Evolutionary conservation across 1,140 invertebrate species (phyloP).

Genomic region (Cydia fagiglandana): DNA sequence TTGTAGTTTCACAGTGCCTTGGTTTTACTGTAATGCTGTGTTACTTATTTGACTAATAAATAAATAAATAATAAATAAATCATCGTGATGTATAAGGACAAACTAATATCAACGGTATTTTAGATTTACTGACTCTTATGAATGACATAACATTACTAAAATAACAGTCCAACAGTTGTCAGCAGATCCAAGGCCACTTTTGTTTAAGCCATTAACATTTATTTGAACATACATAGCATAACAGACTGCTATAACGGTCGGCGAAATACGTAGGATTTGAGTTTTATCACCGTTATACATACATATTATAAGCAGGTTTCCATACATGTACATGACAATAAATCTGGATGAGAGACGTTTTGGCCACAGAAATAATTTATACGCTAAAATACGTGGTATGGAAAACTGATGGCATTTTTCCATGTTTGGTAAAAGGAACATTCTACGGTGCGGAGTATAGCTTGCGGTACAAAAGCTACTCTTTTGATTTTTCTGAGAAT

Average conservation of each 20-base stretch:
- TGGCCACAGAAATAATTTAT: neutral
- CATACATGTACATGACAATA: neutral
- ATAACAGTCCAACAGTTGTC: neutral
- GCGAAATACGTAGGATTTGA: slow-evolving; percentile 6
- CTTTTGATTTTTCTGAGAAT: neutral
- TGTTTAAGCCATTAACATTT: slow-evolving; percentile 1
- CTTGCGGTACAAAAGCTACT: neutral
- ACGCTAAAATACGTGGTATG: neutral
- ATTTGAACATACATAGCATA: neutral
- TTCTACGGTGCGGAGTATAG: neutral
- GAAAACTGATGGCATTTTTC: neutral
- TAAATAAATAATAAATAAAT: too few relatives aligned
- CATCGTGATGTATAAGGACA: neutral
- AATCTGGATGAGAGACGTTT: slow-evolving; percentile 7
- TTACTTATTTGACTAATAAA: too few relatives aligned
- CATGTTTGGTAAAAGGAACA: neutral
- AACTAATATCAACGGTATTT: neutral
- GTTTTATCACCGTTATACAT: slow-evolving; percentile 16
- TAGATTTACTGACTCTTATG: neutral
- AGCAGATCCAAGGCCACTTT: neutral
- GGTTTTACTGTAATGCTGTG: too few relatives aligned
- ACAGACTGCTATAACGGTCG: neutral
- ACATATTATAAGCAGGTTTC: neutral
- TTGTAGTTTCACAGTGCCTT: too few relatives aligned
- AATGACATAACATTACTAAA: neutral